Conservation (phyloP, 2,113 vertebrate species). For the Entosphenus tridentatus region DNA sequence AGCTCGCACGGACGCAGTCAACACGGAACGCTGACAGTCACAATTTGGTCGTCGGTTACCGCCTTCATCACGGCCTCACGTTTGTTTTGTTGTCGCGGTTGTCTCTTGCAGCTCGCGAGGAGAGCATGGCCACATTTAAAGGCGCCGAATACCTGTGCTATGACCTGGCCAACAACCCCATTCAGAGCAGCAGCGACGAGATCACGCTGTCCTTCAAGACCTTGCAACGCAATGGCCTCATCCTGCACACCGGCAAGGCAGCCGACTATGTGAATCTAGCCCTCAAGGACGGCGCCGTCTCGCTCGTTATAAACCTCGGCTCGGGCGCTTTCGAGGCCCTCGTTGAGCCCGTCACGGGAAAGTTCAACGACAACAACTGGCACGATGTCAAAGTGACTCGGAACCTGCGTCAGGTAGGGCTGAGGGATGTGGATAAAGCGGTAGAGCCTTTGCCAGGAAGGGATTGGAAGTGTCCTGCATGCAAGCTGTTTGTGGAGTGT, state of each 20-base stretch:
- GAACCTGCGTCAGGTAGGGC: constrained; percentile 90
- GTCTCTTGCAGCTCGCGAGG: constrained; percentile 39
- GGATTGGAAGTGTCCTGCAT: no score
- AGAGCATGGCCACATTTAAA: constrained; percentile 86
- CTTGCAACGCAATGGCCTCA: constrained; percentile 83
- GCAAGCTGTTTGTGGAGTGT: no score
- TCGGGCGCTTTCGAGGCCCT: constrained; percentile 96
- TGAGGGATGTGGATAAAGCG: constrained; percentile 11
- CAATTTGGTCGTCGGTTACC: no score
- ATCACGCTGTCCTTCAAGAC: constrained; percentile 97
- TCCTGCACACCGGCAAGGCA: constrained; percentile 88
- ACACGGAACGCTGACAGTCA: no score
- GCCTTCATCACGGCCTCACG: no score
- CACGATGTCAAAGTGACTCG: constrained; percentile 97
- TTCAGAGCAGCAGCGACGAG: constrained; percentile 95
- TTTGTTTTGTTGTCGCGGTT: no score
- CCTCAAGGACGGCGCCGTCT: constrained; percentile 78
- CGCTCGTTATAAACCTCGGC: constrained; percentile 89
- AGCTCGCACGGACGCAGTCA: no score
- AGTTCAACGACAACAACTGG: constrained; percentile 97
- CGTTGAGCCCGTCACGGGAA: constrained; percentile 87
- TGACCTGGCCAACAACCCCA: constrained; percentile 89
- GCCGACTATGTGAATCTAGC: constrained; percentile 96
- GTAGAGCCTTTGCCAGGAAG: no score
- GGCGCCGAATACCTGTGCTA: constrained; percentile 93